Conservation (phyloP, 2,113 vertebrate species). For the Oncorhynchus mykiss region DNA sequence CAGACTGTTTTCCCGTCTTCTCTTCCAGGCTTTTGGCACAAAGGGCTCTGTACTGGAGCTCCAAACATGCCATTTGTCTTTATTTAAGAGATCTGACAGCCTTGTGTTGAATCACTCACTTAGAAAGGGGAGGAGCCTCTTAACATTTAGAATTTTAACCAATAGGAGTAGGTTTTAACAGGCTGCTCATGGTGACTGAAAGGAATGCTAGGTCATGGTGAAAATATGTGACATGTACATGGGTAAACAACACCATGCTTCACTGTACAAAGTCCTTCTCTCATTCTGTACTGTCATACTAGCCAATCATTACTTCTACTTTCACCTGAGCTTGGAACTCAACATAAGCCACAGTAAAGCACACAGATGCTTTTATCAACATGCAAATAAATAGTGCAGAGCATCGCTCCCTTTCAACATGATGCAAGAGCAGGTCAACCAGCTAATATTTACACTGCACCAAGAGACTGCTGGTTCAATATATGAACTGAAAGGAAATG, state of each 20-base stretch:
- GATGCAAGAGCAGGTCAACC: constrained; percentile 22
- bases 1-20: constrained; percentile 29
- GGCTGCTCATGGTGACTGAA: constrained; percentile 45
- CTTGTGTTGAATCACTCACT: neutral
- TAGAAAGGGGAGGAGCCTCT: neutral
- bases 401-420: constrained; percentile 35
- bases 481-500: constrained; percentile 21
- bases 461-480: constrained; percentile 28
- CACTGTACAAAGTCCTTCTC: constrained; percentile 48
- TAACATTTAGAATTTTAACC: constrained; percentile 8
- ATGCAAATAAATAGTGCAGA: constrained; percentile 53
- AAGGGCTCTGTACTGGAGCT: constrained; percentile 48
- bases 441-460: constrained; percentile 64
- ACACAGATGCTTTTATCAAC: constrained; percentile 26
- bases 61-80: constrained; percentile 44
- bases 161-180: constrained; percentile 16
- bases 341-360: constrained; percentile 40
- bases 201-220: constrained; percentile 31
- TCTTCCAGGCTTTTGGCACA: constrained; percentile 35
- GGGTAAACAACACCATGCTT: neutral
- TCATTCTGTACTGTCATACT: neutral
- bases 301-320: constrained; percentile 3
- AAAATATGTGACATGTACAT: constrained; percentile 43
- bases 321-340: neutral
- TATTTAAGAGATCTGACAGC: constrained; percentile 43